phyloP scores from a whole-genome alignment of 2,888 invertebrate genomes.

The Metopia argyrocephala region DNA sequence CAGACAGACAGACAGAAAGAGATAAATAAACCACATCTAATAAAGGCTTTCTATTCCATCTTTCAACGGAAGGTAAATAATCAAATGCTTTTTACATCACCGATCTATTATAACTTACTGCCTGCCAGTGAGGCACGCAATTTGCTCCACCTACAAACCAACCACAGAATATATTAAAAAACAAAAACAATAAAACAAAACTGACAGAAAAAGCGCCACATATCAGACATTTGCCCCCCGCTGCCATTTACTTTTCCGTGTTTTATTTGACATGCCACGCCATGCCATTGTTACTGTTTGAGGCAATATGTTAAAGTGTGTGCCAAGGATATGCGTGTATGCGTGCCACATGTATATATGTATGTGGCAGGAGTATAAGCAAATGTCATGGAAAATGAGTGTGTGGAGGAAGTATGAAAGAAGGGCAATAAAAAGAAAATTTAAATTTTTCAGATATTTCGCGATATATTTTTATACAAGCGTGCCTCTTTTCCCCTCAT shows the following conservation, averaged over 20 bases:
- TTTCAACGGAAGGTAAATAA: constrained; percentile 46
- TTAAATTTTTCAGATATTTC: constrained; percentile 44
- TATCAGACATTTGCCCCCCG: constrained; percentile 60
- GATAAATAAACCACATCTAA: constrained; percentile 33
- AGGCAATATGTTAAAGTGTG: constrained; percentile 57
- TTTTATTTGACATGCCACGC: constrained; percentile 50
- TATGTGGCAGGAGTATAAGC: not conserved
- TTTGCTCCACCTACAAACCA: constrained; percentile 6
- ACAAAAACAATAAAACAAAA: not conserved
- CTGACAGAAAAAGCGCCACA: constrained; percentile 28
- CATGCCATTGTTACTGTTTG: constrained; percentile 43
- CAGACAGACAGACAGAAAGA: constrained; percentile 2
- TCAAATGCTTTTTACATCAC: not conserved
- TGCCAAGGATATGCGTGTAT: constrained; percentile 44
- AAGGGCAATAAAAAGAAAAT: not conserved
- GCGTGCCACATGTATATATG: constrained; percentile 4
- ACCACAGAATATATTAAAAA: not conserved
- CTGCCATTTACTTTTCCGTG: constrained; percentile 56
- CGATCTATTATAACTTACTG: constrained; percentile 3
- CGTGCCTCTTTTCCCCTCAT: not conserved
- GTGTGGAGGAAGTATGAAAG: not conserved
- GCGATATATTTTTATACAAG: constrained; percentile 41
- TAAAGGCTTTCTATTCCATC: constrained; percentile 12
- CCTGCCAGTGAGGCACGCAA: not conserved
- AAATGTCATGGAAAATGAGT: not conserved